Evolutionary conservation across 2,113 vertebrate species (phyloP).

Genomic region (Sylvia atricapilla): DNA sequence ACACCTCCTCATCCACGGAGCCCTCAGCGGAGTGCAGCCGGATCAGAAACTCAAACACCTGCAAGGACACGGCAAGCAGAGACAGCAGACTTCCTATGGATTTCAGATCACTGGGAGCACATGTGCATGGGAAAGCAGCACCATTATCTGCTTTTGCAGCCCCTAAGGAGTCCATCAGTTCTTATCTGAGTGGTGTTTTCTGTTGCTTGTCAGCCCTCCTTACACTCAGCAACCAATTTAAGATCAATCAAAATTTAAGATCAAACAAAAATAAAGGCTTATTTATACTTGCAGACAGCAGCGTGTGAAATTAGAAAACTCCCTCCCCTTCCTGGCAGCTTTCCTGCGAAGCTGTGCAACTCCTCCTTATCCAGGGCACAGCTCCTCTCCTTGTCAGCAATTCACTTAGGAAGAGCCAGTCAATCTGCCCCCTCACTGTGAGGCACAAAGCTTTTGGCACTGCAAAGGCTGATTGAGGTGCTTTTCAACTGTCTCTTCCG

Average conservation of each 20-base stretch:
- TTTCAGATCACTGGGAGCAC: background rate
- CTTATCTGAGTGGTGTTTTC: background rate
- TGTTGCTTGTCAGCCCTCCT: background rate
- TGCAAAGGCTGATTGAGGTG: background rate
- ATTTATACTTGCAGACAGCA: background rate
- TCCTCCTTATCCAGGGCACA: background rate
- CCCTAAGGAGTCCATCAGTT: background rate
- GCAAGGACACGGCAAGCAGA: background rate
- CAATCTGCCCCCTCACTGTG: background rate
- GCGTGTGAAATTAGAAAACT: background rate
- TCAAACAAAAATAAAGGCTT: background rate
- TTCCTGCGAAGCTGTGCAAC: background rate
- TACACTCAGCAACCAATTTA: background rate
- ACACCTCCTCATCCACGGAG: conserved; percentile 87
- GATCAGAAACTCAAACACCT: conserved; percentile 98
- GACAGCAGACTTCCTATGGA: background rate
- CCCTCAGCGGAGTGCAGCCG: conserved; percentile 89
- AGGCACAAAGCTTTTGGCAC: background rate
- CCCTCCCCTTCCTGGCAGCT: background rate
- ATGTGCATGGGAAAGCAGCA: background rate
- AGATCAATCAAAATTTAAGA: background rate
- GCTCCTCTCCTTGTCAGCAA: background rate
- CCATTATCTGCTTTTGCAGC: background rate
- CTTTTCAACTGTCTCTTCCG: background rate
- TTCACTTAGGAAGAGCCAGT: background rate